Percentiles rank a stretch among this genome's conserved stretches.
Conservation (phyloP, 2,113 vertebrate species). For the Halichoeres trimaculatus region DNA sequence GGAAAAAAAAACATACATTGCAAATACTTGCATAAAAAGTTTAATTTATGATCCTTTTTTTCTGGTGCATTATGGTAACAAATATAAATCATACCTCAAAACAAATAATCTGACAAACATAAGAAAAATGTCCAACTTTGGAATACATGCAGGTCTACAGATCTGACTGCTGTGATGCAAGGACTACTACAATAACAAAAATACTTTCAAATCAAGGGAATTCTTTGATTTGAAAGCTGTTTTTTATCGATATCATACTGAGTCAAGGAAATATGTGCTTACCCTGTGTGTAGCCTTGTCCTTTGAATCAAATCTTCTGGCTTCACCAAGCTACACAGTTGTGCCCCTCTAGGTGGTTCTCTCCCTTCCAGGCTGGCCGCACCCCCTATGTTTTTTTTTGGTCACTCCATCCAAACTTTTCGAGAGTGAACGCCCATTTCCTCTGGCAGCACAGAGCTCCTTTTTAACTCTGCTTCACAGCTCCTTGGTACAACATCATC, state of each 20-base stretch:
- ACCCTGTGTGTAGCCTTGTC: constrained; percentile 39
- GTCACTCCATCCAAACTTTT: constrained; percentile 70
- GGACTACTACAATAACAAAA: neutral
- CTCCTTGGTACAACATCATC: constrained; percentile 58
- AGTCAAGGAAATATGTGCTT: constrained; percentile 31
- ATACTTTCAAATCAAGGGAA: neutral
- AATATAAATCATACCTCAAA: neutral
- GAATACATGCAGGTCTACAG: too few relatives aligned
- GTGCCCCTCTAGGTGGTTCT: constrained; percentile 64
- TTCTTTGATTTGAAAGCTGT: neutral
- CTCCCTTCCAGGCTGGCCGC: constrained; percentile 47
- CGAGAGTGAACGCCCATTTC: constrained; percentile 80
- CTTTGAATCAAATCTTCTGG: constrained; percentile 35
- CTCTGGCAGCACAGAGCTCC: constrained; percentile 75
- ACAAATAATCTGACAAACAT: neutral
- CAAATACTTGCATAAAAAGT: neutral
- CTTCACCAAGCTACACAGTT: constrained; percentile 26
- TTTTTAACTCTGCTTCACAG: constrained; percentile 55
- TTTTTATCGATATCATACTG: neutral
- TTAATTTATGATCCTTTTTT: neutral
- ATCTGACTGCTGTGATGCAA: neutral
- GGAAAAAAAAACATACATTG: neutral
- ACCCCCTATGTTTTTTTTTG: constrained; percentile 59
- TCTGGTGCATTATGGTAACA: neutral
- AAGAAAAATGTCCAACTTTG: neutral